These are phyloP conservation scores for Varecia variegata DNA, from an alignment of 2,797 vertebrate species.

Conservation along the genomic window DNA sequence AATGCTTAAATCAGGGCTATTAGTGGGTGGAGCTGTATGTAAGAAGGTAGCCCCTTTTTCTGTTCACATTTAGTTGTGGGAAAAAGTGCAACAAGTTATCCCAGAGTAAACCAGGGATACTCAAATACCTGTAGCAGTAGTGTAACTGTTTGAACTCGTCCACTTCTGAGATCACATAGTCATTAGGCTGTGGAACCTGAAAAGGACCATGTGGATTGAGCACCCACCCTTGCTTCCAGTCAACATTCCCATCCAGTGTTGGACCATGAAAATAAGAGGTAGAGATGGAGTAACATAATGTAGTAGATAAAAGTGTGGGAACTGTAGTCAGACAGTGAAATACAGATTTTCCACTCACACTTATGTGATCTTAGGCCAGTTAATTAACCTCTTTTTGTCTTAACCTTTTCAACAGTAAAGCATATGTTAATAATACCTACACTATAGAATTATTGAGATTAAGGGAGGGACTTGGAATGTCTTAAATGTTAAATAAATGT, in stretches of 20 bases:
- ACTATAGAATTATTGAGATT: background rate
- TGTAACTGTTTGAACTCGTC: background rate
- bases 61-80: constrained; percentile 14
- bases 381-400: background rate
- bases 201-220: background rate
- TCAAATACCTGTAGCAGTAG: background rate
- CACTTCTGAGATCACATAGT: background rate
- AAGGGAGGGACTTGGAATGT: background rate
- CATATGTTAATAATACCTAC: background rate
- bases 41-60: background rate
- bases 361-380: background rate
- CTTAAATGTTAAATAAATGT: background rate
- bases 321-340: background rate
- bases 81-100: background rate
- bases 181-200: background rate
- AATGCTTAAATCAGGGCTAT: background rate
- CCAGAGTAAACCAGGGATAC: background rate
- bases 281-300: background rate
- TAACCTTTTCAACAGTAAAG: background rate
- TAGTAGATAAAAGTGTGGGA: background rate
- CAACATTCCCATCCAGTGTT: background rate
- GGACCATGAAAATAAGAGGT: background rate
- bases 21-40: background rate
- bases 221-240: background rate
- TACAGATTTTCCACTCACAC: background rate